A percentile compares a stretch with the other conserved stretches of the same genome.
Conservation (phyloP, 2,797 vertebrate genomes). For the Karalla daura region DNA sequence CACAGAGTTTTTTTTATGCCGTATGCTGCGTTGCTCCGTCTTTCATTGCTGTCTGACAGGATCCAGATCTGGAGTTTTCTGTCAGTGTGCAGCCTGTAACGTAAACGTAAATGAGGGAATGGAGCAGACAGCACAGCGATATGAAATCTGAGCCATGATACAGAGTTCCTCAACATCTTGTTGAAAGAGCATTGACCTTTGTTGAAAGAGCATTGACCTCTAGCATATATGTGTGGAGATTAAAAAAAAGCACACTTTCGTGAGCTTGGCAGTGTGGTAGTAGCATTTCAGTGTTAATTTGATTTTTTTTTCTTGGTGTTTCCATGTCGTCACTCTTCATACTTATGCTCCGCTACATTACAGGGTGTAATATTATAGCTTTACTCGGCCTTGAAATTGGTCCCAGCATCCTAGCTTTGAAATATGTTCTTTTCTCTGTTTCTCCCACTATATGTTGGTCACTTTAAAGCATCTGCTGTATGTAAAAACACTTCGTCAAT, state of each 20-base stretch:
- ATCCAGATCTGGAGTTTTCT: not conserved
- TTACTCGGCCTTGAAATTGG: too few species aligned
- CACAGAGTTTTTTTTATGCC: conserved; percentile 9
- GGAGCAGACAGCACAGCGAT: not conserved
- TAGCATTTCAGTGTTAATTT: too few species aligned
- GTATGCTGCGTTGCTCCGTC: not conserved
- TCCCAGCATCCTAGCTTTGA: too few species aligned
- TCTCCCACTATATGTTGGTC: too few species aligned
- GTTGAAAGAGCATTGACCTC: not conserved
- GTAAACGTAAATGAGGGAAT: not conserved
- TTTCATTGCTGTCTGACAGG: not conserved
- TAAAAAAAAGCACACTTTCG: too few species aligned
- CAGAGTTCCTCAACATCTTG: conserved; percentile 25
- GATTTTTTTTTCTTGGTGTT: too few species aligned
- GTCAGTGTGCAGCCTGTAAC: not conserved
- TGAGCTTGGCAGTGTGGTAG: too few species aligned
- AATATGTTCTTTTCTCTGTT: too few species aligned
- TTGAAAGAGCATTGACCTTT: not conserved
- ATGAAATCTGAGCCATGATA: conserved; percentile 23
- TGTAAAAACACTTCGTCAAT: too few species aligned
- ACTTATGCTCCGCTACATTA: not conserved
- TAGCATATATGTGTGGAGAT: too few species aligned
- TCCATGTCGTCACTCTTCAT: not conserved
- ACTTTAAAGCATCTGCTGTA: too few species aligned
- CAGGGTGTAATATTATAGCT: not conserved